Base-by-base conservation (phyloP, 2,888 invertebrate genomes). In the Oxystoma pomonae region DNA sequence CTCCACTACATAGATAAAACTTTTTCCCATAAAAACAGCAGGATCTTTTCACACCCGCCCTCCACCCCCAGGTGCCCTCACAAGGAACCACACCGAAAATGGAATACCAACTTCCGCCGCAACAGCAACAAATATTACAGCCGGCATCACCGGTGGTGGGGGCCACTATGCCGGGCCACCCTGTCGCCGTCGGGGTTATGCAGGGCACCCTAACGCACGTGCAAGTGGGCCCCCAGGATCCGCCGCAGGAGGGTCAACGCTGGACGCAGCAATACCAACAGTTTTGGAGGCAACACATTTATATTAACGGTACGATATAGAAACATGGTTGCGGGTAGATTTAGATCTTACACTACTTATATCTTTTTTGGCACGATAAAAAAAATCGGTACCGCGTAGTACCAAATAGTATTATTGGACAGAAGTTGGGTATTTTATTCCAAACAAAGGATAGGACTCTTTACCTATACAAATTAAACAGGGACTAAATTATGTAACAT, bases 211-310 rank as follows among this genome's bases (percentile, higher is more conserved):
- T 86, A 74, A 85, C 86, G 63, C 86, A 86, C 81, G 83, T 86
- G 71, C 86, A 86, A 75, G 83, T 65, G 7, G 20, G 17, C 2
- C 60, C n/a, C 12, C 60, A 55, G 56, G 55, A 22, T 83, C 82
- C 69, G 83, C 83, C 85, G 75, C 83, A 85, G 72, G 83, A 85
- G 63, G 84, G 77, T 17, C 79, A 79, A 62, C 74, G 85, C 66
- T 90, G 90, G 90, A 85, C 85, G 72, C 90, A 90, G 82, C 90
- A 90, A 82, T 90, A 90, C 79, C 86, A 86, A 73, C 90, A 90
- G 80, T 85, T 90, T 70, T 90, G 90, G 90, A 83, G 90, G 74
- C 90, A 90, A 80, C 90, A 90, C 79, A 89, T 90, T 78, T 89
- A 90, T 79, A 88, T 90, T 81, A 90, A 90, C 81, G 89, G 89